Conservation (phyloP, 2,113 vertebrate genomes). For the Myiozetetes cayanensis region DNA sequence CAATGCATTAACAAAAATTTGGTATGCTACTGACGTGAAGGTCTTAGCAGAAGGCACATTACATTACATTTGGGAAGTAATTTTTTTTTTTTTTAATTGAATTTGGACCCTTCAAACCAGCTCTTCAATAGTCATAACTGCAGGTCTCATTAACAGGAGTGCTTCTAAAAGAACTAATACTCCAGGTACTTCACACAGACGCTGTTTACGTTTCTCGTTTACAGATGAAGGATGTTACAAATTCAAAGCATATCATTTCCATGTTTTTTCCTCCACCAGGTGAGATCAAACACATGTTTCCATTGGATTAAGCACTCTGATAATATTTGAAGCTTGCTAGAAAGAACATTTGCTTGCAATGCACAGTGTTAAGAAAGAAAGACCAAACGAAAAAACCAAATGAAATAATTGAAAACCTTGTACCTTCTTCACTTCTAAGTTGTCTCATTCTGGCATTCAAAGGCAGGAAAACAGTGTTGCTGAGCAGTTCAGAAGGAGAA, state of each 20-base stretch:
- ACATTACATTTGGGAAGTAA: background rate
- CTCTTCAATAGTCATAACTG: conserved; percentile 14
- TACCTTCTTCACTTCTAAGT: conserved; percentile 70
- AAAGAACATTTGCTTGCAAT: background rate
- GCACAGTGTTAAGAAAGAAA: background rate
- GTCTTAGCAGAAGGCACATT: background rate
- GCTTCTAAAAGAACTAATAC: conserved; percentile 1
- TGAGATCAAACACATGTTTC: background rate
- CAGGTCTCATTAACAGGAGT: conserved; percentile 16
- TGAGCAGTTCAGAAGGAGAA: conserved; percentile 24
- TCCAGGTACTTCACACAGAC: conserved; percentile 18
- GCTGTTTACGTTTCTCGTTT: background rate
- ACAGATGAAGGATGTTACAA: background rate
- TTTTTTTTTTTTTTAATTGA: background rate
- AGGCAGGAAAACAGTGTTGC: conserved; percentile 11
- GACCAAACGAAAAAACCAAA: background rate
- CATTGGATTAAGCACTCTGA: conserved; percentile 4
- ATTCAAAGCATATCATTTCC: background rate
- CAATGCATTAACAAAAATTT: conserved; percentile 1
- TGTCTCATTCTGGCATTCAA: conserved; percentile 43
- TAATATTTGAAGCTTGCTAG: background rate
- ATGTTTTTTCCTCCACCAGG: conserved; percentile 4
- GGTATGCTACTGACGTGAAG: background rate
- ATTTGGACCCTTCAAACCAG: conserved; percentile 11
- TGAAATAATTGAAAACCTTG: background rate